phyloP scores from a whole-genome alignment of 2,113 vertebrate species.

The Toxotes jaculatrix region DNA sequence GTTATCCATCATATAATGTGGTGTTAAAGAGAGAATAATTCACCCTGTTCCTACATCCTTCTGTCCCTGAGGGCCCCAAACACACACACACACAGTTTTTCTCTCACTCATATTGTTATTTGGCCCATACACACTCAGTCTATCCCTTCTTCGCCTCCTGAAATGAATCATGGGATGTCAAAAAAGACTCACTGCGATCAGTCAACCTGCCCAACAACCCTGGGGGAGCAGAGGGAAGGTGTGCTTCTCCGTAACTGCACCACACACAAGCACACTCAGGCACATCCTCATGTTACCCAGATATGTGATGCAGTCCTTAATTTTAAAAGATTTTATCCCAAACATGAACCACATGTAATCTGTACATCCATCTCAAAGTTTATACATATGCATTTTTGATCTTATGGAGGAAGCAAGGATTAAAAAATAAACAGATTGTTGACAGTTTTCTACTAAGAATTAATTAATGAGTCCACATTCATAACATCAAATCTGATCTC shows the following conservation, averaged over 20 bases:
- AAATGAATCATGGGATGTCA: slow-evolving; percentile 67
- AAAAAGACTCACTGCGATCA: slow-evolving; percentile 40
- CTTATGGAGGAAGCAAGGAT: not conserved
- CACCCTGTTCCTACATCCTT: slow-evolving; percentile 22
- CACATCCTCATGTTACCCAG: no score
- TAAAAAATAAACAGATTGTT: no score
- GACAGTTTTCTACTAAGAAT: not conserved
- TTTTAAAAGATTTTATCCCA: not conserved
- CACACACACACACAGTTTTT: slow-evolving; percentile 25
- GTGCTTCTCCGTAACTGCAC: not conserved
- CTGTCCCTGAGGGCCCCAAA: not conserved
- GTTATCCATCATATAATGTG: slow-evolving; percentile 57
- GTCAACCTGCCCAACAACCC: slow-evolving; percentile 56
- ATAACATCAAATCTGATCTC: no score
- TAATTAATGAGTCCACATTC: no score
- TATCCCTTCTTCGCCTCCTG: slow-evolving; percentile 14
- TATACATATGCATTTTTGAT: not conserved
- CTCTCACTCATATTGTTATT: not conserved
- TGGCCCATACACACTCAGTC: slow-evolving; percentile 10
- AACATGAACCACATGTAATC: not conserved
- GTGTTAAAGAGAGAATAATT: slow-evolving; percentile 55
- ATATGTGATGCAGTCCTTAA: no score
- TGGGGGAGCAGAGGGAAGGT: slow-evolving; percentile 19
- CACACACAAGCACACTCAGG: not conserved
- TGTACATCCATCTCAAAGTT: not conserved